Conservation (phyloP, 2,113 vertebrate species). For the Puffinus mauretanicus region DNA sequence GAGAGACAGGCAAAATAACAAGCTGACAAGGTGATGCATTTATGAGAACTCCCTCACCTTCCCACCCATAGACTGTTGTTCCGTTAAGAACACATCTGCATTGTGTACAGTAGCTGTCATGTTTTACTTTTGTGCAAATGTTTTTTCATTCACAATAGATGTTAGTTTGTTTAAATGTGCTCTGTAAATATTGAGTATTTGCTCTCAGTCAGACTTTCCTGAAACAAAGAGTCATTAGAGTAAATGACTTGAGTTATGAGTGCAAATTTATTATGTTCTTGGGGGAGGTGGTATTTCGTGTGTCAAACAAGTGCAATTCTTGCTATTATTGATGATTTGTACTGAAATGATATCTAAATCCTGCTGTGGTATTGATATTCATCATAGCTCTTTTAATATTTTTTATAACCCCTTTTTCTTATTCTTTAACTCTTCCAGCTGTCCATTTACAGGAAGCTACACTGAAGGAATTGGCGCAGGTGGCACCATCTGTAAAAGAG, state of each 20-base stretch:
- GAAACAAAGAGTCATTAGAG: background rate
- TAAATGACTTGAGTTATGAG: background rate
- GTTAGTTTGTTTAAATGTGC: background rate
- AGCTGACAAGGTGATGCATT: background rate
- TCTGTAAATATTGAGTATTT: background rate
- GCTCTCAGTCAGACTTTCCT: background rate
- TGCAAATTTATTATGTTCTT: background rate
- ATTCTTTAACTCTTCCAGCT: constrained; percentile 67
- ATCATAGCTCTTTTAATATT: background rate
- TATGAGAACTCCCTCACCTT: background rate
- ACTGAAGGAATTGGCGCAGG: constrained; percentile 59
- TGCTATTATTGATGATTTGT: background rate
- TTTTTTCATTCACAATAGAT: background rate
- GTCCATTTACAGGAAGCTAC: constrained; percentile 79
- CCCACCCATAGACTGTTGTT: background rate
- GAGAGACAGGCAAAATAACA: background rate
- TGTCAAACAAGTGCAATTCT: background rate
- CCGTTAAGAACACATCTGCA: background rate
- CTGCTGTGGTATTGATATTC: background rate
- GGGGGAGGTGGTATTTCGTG: background rate
- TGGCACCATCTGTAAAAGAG: background rate
- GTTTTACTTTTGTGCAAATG: background rate
- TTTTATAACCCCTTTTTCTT: background rate
- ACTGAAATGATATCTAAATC: background rate
- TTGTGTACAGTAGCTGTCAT: background rate